Conservation (phyloP, 2,888 invertebrate genomes). For the Spisula subtruncata region DNA sequence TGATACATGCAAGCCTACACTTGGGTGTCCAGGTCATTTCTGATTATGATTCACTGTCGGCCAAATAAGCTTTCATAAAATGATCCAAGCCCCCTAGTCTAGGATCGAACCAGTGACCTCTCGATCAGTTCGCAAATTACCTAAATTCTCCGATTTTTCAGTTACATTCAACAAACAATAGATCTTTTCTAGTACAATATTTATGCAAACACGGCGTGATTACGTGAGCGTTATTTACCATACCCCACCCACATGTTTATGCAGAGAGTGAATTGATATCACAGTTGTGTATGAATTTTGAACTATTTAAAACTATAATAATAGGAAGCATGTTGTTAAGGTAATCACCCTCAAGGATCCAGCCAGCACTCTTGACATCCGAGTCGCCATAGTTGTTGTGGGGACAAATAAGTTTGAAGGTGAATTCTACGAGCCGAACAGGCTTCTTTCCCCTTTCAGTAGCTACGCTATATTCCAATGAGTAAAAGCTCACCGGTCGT, state of each 20-base stretch:
- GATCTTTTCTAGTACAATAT: too few species aligned
- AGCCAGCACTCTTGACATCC: slow-evolving; percentile 20
- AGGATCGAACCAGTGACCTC: too few species aligned
- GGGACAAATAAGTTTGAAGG: slow-evolving; percentile 16
- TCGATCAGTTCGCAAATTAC: too few species aligned
- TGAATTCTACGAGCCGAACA: slow-evolving; percentile 21
- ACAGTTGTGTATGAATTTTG: not conserved
- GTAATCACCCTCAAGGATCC: slow-evolving; percentile 7
- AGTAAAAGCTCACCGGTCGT: not conserved
- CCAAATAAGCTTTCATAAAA: too few species aligned
- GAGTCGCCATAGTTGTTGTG: not conserved
- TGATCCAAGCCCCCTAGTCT: too few species aligned
- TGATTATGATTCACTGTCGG: too few species aligned
- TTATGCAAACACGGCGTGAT: not conserved
- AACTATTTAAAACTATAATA: not conserved
- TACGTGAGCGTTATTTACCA: slow-evolving; percentile 11
- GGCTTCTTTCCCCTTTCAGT: slow-evolving; percentile 22
- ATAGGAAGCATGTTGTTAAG: not conserved
- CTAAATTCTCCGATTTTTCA: too few species aligned
- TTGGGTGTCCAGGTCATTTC: too few species aligned
- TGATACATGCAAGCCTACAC: too few species aligned
- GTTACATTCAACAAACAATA: too few species aligned
- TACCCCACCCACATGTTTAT: not conserved
- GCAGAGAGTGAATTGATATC: not conserved
- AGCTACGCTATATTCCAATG: not conserved